phyloP scores from a whole-genome alignment of 2,113 vertebrate genomes.

The Limnothrissa miodon region DNA sequence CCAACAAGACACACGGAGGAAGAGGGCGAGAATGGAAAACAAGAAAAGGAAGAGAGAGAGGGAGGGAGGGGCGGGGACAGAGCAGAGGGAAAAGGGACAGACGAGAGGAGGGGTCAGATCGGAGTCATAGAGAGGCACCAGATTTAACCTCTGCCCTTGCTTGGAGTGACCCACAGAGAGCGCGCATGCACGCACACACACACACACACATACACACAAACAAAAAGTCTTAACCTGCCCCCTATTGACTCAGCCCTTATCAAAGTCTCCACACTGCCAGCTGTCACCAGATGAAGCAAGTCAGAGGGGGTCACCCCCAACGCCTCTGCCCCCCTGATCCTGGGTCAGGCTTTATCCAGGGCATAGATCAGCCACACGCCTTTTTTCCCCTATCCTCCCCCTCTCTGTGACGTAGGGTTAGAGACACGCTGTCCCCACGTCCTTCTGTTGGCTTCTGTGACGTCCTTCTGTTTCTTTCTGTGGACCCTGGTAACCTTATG shows the following conservation, averaged over 20 bases:
- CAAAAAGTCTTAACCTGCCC: conserved; percentile 33
- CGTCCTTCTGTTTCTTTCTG: conserved; percentile 5
- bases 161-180: neutral
- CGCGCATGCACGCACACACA: neutral
- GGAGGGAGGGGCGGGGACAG: neutral
- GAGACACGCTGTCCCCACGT: neutral
- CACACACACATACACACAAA: conserved; percentile 18
- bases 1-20: neutral
- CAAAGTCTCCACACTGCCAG: conserved; percentile 33
- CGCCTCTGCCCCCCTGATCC: neutral
- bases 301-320: neutral
- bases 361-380: neutral
- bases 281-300: conserved; percentile 45
- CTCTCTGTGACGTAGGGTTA: neutral
- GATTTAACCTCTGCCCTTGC: neutral
- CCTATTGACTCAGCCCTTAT: conserved; percentile 37
- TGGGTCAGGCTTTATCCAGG: neutral
- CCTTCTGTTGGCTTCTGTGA: conserved; percentile 8
- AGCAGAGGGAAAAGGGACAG: neutral
- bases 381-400: neutral
- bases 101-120: neutral
- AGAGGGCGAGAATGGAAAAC: neutral
- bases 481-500: neutral
- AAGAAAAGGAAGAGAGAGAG: neutral
- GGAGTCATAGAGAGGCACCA: neutral